Evolutionary conservation across 2,888 invertebrate species (phyloP).

Genomic region (Meta bourneti): DNA sequence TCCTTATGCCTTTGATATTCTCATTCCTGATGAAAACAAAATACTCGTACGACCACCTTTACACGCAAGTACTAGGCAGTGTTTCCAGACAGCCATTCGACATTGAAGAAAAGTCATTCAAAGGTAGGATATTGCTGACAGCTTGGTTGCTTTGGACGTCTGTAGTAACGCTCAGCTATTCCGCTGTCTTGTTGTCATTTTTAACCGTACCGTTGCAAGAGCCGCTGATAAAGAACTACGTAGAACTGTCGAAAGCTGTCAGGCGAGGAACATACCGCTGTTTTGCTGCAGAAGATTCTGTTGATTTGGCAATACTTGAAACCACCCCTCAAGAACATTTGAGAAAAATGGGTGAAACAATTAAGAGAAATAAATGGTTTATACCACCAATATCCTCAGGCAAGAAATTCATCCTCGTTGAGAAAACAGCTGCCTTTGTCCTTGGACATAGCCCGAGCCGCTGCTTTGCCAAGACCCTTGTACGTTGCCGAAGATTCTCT

Average conservation of each 20-base stretch:
- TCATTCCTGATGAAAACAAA: not conserved
- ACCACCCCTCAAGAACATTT: not conserved
- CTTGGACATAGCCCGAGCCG: not conserved
- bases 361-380: slow-evolving; percentile 4
- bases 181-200: not conserved
- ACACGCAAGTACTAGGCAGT: not conserved
- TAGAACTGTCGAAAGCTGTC: slow-evolving; percentile 10
- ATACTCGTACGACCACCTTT: not conserved
- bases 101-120: not conserved
- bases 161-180: slow-evolving; percentile 6
- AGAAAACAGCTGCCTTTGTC: not conserved
- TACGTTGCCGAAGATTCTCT: not conserved
- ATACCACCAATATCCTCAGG: not conserved
- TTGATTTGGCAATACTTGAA: not conserved
- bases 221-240: not conserved
- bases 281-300: not conserved
- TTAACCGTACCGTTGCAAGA: not conserved
- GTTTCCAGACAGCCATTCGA: not conserved
- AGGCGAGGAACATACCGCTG: not conserved
- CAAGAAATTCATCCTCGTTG: not conserved
- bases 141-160: not conserved
- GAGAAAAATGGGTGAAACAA: not conserved
- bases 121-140: not conserved
- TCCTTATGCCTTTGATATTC: not conserved
- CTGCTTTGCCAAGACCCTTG: not conserved